Percentiles rank a stretch among this genome's conserved stretches.
Evolutionary conservation across 2,888 invertebrate species (phyloP).

Genomic region (Selenia dentaria): DNA sequence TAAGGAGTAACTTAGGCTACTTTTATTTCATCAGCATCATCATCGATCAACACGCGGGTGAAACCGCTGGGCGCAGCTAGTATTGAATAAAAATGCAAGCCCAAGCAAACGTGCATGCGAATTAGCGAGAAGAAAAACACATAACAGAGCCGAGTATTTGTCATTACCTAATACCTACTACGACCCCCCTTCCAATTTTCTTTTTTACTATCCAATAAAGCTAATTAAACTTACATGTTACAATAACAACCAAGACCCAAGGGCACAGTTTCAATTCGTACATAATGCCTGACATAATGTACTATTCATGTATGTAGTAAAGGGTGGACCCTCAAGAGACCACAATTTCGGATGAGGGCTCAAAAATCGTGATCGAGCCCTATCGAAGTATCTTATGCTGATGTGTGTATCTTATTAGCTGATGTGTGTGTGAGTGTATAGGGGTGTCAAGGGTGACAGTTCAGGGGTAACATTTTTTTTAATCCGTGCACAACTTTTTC

Average conservation of each 20-base stretch:
- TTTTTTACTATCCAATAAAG: conserved; percentile 4
- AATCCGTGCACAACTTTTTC: conserved; percentile 35
- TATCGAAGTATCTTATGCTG: conserved; percentile 27
- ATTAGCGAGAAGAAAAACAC: no score
- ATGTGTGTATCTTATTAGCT: conserved; percentile 16
- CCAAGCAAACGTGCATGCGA: no score
- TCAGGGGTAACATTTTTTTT: conserved; percentile 40
- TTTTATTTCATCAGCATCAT: no score
- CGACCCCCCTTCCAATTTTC: not conserved
- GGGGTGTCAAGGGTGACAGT: conserved; percentile 39
- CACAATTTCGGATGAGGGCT: conserved; percentile 64
- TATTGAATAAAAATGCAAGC: no score
- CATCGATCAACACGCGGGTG: no score
- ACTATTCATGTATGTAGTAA: conserved; percentile 51
- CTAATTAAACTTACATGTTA: conserved; percentile 27
- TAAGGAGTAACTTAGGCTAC: no score
- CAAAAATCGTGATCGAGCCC: conserved; percentile 60
- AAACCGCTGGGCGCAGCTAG: no score
- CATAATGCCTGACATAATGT: conserved; percentile 67
- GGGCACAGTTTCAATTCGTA: conserved; percentile 60
- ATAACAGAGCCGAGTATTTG: no score
- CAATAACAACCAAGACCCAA: conserved; percentile 36
- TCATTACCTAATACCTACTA: no score
- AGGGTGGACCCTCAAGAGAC: conserved; percentile 70
- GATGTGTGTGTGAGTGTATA: conserved; percentile 22